Conservation (phyloP, 2,888 invertebrate species). For the Chrysomela aeneicollis region DNA sequence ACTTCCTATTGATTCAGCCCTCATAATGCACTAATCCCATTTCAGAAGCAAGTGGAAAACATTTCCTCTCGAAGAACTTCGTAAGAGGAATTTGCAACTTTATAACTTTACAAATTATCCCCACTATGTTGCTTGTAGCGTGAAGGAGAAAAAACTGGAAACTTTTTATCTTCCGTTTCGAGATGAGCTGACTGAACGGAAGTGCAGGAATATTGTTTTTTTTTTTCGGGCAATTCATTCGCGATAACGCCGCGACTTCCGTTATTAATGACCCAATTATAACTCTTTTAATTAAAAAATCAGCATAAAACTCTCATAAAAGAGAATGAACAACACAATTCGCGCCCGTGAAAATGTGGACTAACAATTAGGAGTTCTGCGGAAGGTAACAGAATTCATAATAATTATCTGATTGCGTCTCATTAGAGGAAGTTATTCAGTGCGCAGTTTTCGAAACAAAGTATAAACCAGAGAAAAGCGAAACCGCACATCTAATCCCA, state of each 20-base stretch:
- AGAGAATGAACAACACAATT: slow-evolving; percentile 52
- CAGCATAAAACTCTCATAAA: slow-evolving; percentile 52
- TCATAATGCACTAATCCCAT: background rate
- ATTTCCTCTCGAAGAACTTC: background rate
- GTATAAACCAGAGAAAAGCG: slow-evolving; percentile 56
- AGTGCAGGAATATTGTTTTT: slow-evolving; percentile 7
- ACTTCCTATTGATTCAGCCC: background rate
- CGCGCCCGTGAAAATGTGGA: slow-evolving; percentile 51
- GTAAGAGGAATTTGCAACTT: slow-evolving; percentile 1
- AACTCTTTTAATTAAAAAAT: slow-evolving; percentile 55
- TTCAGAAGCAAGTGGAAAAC: slow-evolving; percentile 2
- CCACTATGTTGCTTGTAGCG: slow-evolving; percentile 7
- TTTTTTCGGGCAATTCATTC: background rate
- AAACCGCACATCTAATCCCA: slow-evolving; percentile 55
- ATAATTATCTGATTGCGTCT: slow-evolving; percentile 57
- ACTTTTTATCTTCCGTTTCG: slow-evolving; percentile 19
- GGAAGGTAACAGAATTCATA: slow-evolving; percentile 56
- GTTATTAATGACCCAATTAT: slow-evolving; percentile 54
- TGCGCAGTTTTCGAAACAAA: slow-evolving; percentile 56
- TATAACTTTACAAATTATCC: slow-evolving; percentile 4
- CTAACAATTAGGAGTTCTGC: slow-evolving; percentile 56
- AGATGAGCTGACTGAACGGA: slow-evolving; percentile 21
- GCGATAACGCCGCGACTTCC: slow-evolving; percentile 38
- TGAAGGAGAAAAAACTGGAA: background rate
- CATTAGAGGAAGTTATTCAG: slow-evolving; percentile 58